phyloP scores from a whole-genome alignment of 2,888 invertebrate genomes.

The Aelia acuminata region DNA sequence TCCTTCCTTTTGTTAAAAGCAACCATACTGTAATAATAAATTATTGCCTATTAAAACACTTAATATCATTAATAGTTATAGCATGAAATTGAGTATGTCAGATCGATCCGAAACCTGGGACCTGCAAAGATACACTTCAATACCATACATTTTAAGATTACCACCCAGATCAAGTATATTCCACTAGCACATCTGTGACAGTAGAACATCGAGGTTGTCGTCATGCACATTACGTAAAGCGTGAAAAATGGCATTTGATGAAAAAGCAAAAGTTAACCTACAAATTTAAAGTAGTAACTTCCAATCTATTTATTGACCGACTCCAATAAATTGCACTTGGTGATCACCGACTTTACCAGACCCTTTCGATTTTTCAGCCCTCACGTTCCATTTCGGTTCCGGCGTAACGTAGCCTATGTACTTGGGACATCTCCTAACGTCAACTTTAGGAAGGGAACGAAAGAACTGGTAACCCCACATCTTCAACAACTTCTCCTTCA shows the following conservation, averaged over 20 bases:
- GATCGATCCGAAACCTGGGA: too few relatives aligned
- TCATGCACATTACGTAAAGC: too few relatives aligned
- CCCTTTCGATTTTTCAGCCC: not conserved
- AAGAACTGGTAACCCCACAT: conserved; percentile 12
- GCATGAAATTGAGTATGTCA: too few relatives aligned
- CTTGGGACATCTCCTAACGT: not conserved
- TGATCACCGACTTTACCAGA: not conserved
- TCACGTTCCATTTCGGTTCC: not conserved
- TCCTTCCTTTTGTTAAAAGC: too few relatives aligned
- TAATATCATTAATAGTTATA: too few relatives aligned
- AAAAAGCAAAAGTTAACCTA: not conserved
- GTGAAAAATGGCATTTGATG: not conserved
- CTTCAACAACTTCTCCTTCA: conserved; percentile 11
- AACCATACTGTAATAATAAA: too few relatives aligned
- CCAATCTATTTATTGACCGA: not conserved
- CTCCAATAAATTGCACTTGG: not conserved
- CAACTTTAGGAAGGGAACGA: not conserved
- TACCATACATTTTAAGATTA: too few relatives aligned
- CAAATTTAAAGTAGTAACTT: not conserved
- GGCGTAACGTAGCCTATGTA: not conserved
- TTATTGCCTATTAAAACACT: too few relatives aligned
- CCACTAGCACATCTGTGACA: too few relatives aligned
- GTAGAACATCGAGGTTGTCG: too few relatives aligned
- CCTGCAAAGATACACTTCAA: too few relatives aligned
- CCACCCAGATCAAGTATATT: too few relatives aligned